These are phyloP conservation scores for Elegia similella DNA, from an alignment of 2,888 invertebrate genomes.

Conservation along the genomic window DNA sequence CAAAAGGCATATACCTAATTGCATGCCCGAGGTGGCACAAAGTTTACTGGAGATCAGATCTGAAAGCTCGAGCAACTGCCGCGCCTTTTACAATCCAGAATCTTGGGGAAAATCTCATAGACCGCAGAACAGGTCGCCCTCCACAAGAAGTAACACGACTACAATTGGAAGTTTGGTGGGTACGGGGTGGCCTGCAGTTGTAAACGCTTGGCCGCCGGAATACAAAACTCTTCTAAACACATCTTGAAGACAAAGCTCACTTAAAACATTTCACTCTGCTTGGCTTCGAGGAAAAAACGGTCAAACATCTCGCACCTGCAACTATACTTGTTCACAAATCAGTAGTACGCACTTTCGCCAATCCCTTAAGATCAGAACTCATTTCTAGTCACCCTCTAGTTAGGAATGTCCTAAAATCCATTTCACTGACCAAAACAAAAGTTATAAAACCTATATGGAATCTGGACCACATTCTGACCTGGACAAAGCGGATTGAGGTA, in stretches of 20 bases:
- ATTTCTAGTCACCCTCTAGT: neutral
- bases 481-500: neutral
- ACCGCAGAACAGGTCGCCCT: neutral
- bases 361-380: neutral
- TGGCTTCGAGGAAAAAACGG: neutral
- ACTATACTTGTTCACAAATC: neutral
- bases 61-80: neutral
- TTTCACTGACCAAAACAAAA: neutral
- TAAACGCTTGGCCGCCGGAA: conserved; percentile 2
- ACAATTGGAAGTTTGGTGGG: conserved; percentile 17
- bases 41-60: neutral
- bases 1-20: neutral
- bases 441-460: neutral
- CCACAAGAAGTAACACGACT: conserved; percentile 10
- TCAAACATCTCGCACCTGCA: neutral
- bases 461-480: neutral
- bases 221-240: conserved; percentile 6
- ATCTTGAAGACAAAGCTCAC: neutral
- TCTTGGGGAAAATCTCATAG: neutral
- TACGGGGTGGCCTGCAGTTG: conserved; percentile 10
- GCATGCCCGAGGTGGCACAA: too few relatives aligned
- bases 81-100: neutral
- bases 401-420: neutral
- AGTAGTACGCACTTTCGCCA: neutral
- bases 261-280: neutral